A percentile compares a stretch with the other conserved stretches of the same genome.
Evolutionary conservation across 2,888 invertebrate genomes (phyloP).

Genomic region (Nyleta sp.): DNA sequence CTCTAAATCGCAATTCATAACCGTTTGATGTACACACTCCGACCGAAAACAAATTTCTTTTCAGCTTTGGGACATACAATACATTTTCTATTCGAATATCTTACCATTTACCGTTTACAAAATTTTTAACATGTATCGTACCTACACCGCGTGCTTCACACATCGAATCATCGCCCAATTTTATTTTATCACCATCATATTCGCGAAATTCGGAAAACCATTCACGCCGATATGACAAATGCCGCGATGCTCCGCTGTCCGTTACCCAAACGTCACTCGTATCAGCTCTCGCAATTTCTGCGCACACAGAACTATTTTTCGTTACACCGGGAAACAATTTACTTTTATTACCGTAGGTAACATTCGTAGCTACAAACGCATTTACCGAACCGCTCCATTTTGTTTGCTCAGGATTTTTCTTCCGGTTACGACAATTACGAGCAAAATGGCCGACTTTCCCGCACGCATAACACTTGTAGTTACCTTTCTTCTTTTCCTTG

Average conservation of each 20-base stretch:
- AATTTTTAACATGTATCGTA: not conserved
- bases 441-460: conserved; percentile 11
- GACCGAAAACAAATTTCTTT: not conserved
- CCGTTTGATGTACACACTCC: not conserved
- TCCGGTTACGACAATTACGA: conserved; percentile 10
- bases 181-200: not conserved
- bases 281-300: not conserved
- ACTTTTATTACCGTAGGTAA: not conserved
- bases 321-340: not conserved
- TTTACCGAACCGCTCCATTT: not conserved
- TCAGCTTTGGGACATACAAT: not conserved
- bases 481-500: not conserved
- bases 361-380: conserved; percentile 17
- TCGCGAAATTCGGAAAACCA: not conserved
- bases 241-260: not conserved
- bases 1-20: not conserved
- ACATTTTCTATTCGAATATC: not conserved
- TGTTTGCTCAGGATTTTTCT: not conserved
- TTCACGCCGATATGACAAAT: not conserved
- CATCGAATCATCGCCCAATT: not conserved
- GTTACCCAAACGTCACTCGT: not conserved
- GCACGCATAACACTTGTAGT: not conserved
- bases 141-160: not conserved
- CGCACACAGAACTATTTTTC: too few relatives aligned
- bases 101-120: not conserved